A percentile compares a stretch with the other conserved stretches of the same genome.
These are phyloP conservation scores for Platichthys stellatus DNA, from an alignment of 2,113 vertebrate species.

Conservation along the genomic window DNA sequence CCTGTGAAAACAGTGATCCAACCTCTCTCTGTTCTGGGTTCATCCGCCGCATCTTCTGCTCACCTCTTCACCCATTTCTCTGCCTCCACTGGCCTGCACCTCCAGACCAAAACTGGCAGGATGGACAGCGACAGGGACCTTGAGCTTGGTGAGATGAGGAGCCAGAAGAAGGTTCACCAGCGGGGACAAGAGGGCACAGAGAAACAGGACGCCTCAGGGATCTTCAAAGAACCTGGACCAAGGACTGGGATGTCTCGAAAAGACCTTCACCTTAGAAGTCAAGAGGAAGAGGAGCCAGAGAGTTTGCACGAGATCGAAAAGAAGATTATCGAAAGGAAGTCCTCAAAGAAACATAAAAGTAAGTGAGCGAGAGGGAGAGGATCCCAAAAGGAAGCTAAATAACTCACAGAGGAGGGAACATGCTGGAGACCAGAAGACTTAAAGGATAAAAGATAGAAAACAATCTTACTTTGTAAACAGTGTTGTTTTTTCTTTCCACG, in stretches of 20 bases:
- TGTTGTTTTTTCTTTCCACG: slow-evolving; percentile 6
- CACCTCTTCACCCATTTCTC: slow-evolving; percentile 41
- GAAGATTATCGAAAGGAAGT: slow-evolving; percentile 40
- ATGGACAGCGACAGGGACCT: slow-evolving; percentile 2
- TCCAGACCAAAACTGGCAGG: slow-evolving; percentile 12
- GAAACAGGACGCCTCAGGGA: slow-evolving; percentile 31
- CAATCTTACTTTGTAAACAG: neutral
- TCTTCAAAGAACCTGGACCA: slow-evolving; percentile 26
- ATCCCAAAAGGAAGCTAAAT: slow-evolving; percentile 9
- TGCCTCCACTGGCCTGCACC: slow-evolving; percentile 20
- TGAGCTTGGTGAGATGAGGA: slow-evolving; percentile 12
- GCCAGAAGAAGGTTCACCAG: slow-evolving; percentile 21
- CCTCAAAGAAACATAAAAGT: slow-evolving; percentile 59
- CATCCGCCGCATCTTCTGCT: slow-evolving; percentile 40
- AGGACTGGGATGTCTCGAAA: slow-evolving; percentile 35
- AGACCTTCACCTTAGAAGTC: slow-evolving; percentile 15
- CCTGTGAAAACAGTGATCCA: slow-evolving; percentile 42
- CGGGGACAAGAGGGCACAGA: slow-evolving; percentile 7
- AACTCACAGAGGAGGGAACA: slow-evolving; percentile 7
- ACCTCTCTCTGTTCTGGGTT: slow-evolving; percentile 37
- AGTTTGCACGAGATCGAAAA: slow-evolving; percentile 27
- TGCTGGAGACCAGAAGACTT: slow-evolving; percentile 22
- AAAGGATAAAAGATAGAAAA: slow-evolving; percentile 14
- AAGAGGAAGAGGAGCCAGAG: slow-evolving; percentile 22
- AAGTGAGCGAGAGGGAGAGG: slow-evolving; percentile 37